Evolutionary conservation across 2,888 invertebrate genomes (phyloP), one percentile per base, ranked within the genome.

Genomic region (Cataglyphis altisquamis): DNA sequence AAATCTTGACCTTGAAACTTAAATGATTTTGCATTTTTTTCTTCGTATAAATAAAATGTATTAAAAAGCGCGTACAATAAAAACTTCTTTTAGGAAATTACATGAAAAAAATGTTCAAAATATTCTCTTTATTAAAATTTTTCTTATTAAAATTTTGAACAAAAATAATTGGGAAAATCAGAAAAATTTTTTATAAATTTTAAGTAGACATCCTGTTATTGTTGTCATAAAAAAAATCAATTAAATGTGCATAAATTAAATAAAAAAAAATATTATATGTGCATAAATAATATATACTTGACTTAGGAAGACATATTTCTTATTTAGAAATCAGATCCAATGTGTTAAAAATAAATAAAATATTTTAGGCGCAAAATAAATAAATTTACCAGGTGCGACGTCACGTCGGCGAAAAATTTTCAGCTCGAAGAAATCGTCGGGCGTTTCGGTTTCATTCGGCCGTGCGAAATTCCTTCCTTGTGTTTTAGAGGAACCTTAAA

Each of bases 401-500:
- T 55, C 60, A 72, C 36, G 39, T 60, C 18, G 57, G 55, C 55
- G 55, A 86, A 82, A 29, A 86, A 86, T 82, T 82, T 82, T 75
- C 73, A 83, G 75, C 81, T 80, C 82, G 84, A 85, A 86, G 89
- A 87, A 89, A 78, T 52, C 52, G 18, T 48, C 78, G 86, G 82
- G 66, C 84, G 84, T 66, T 45, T 77, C 63, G 41, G 80, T 62
- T 77, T 77, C 21, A 82, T 83, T 83, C 82, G 29, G 29, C 12
- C 66, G 83, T 25, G 82, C 88, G 88, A 90, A 90, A 90, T 90
- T 88, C 89, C 81, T 86, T 86, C 84, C 83, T 86, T 73, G 2
- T 77, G 83, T 80, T 82, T 75, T 60, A 32, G 72, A 86, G 89
- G 89, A 86, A 89, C 86, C 89, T 88, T 87, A 89, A 89, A 88